Conservation (phyloP, 2,797 vertebrate species). For the Dendrocincla fuliginosa region DNA sequence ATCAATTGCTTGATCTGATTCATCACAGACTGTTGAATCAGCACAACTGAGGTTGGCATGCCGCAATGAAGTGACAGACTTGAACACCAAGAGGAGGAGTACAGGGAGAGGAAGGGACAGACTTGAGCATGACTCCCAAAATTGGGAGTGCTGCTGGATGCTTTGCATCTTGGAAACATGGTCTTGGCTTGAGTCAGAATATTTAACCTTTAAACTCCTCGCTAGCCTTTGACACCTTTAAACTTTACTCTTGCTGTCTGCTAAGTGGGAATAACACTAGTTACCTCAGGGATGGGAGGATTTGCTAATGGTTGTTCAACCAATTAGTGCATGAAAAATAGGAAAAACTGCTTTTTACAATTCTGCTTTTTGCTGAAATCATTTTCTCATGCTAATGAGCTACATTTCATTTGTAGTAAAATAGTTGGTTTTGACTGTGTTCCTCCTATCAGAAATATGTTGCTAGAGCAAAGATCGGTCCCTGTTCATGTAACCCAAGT, state of each 20-base stretch:
- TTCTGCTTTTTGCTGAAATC: neutral
- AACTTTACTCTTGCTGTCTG: neutral
- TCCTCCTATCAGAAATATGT: neutral
- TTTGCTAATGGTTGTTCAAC: neutral
- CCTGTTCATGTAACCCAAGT: slow-evolving; percentile 32
- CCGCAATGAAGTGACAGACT: neutral
- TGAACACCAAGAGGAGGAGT: neutral
- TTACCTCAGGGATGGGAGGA: neutral
- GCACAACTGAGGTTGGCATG: slow-evolving; percentile 6
- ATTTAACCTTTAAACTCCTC: neutral
- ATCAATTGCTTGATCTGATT: slow-evolving; percentile 30
- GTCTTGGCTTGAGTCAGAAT: slow-evolving; percentile 20
- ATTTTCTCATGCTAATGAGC: neutral
- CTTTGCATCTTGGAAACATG: slow-evolving; percentile 30
- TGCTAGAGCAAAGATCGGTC: slow-evolving; percentile 20
- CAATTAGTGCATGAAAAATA: neutral
- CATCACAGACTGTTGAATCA: slow-evolving; percentile 42
- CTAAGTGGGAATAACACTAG: neutral
- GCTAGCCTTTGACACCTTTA: neutral
- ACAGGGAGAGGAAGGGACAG: neutral
- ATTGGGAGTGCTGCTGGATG: slow-evolving; percentile 42
- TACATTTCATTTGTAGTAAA: neutral
- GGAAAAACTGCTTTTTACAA: neutral
- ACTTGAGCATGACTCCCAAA: slow-evolving; percentile 24
- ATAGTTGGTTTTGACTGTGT: neutral